phyloP scores from a whole-genome alignment of 2,888 invertebrate species.

The Shargacucullia verbasci region DNA sequence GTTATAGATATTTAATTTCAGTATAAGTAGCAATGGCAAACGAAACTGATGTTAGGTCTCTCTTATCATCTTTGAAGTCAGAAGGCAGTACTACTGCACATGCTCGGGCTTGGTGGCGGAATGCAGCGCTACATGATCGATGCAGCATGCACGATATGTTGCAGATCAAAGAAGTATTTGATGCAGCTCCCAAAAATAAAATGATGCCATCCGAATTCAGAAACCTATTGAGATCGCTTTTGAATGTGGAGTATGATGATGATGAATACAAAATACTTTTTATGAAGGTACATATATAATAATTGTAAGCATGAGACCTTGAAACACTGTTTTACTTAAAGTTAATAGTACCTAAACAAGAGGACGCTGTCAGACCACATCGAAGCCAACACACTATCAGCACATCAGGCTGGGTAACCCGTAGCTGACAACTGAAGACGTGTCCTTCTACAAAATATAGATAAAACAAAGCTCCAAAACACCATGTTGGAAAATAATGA shows the following conservation, averaged over 20 bases:
- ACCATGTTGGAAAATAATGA: too few relatives aligned
- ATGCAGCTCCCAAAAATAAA: constrained; percentile 75
- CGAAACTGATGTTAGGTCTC: constrained; percentile 74
- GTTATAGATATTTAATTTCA: not conserved
- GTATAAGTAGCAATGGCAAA: constrained; percentile 67
- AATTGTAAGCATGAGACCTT: constrained; percentile 9
- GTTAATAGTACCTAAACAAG: too few relatives aligned
- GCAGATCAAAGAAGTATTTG: constrained; percentile 83
- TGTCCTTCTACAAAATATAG: too few relatives aligned
- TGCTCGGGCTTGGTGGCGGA: constrained; percentile 66
- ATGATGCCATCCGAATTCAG: constrained; percentile 80
- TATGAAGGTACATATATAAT: constrained; percentile 88
- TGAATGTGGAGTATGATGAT: constrained; percentile 86
- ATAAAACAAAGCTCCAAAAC: too few relatives aligned
- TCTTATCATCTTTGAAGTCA: constrained; percentile 74
- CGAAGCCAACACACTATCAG: too few relatives aligned
- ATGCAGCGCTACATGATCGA: constrained; percentile 78
- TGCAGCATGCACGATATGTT: constrained; percentile 81
- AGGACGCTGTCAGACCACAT: too few relatives aligned
- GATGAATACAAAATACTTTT: constrained; percentile 90
- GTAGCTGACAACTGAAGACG: too few relatives aligned
- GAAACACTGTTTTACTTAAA: too few relatives aligned
- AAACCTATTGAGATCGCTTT: constrained; percentile 74
- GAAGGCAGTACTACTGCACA: constrained; percentile 71
- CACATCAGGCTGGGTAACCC: too few relatives aligned